Evolutionary conservation across 2,888 invertebrate genomes (phyloP), one percentile per base, ranked within the genome.

Genomic region (Cheilosia pagana): DNA sequence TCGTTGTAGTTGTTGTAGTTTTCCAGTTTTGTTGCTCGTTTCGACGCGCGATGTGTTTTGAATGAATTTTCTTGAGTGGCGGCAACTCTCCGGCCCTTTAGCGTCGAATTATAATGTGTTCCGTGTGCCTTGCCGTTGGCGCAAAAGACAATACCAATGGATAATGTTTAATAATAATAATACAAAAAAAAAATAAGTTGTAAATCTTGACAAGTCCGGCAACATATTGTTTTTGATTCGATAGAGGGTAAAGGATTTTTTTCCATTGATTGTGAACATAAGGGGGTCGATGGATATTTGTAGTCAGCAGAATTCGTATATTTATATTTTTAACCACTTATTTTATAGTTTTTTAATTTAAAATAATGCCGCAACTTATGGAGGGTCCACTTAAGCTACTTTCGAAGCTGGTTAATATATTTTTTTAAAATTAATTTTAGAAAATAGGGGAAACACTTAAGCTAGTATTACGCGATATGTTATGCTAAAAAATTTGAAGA

Each of bases 1-100:
- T 72, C 57, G 68, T 65, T 81, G 65, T 81, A 70, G 75, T 71
- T 81, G 67, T 75, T 76, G 67, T 48, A 48, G 65, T 16, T 55
- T 75, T 76, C 62, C 41, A 48, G 65, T 16, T 55, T 60, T 62
- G 86, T 41, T 70, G 67, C 78, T 79, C 67, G 52, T 78, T 85
- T 74, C 59, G 48, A 50, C 10, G 70, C 57, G 23, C 79, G 76
- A 50, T 87, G 78, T 75, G 53, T 65, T 71, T 68, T 76, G 41
- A 67, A 60, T 75, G 86, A 86, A 87, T 87, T 86, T 86, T 81
- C 76, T 86, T 88, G 87, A 88, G 87, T 88, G 88, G 85, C 83
- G 67, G 82, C 78, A 50, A 78, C 72, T 72, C 72, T 76, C 71
- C 87, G 83, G 76, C 86, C 82, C 81, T 52, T 82, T 12, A 45